These are phyloP conservation scores for Zaprionus camerounensis DNA, from an alignment of 1,140 invertebrate genomes.

Conservation along the genomic window DNA sequence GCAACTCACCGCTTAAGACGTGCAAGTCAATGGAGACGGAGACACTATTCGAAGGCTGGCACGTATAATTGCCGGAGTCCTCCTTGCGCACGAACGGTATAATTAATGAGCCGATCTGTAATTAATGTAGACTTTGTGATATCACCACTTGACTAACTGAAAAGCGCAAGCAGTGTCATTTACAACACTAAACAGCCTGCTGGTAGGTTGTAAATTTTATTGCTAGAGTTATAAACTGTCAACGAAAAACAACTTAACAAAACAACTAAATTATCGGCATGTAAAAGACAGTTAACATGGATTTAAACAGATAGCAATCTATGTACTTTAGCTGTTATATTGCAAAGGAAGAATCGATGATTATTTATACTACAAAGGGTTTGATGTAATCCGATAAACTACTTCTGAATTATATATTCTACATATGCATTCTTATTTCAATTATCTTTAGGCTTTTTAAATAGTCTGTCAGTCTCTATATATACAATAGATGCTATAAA, in stretches of 20 bases:
- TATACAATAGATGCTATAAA: too few relatives aligned
- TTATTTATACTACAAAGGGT: too few relatives aligned
- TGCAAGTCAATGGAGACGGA: slow-evolving; percentile 81
- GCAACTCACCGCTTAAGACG: slow-evolving; percentile 80
- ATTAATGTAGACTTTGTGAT: slow-evolving; percentile 54
- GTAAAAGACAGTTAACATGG: neutral
- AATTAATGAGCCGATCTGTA: slow-evolving; percentile 85
- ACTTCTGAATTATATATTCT: too few relatives aligned
- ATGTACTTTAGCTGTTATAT: too few relatives aligned
- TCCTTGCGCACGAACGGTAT: slow-evolving; percentile 88
- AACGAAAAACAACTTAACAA: neutral
- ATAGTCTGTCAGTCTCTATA: too few relatives aligned
- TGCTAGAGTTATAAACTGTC: neutral
- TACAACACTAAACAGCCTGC: neutral
- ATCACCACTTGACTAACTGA: slow-evolving; percentile 27
- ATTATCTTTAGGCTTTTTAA: too few relatives aligned
- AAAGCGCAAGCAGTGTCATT: slow-evolving; percentile 1
- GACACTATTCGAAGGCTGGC: slow-evolving; percentile 82
- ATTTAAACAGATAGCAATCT: neutral
- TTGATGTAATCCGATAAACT: too few relatives aligned
- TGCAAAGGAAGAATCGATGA: too few relatives aligned
- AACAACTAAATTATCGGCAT: neutral
- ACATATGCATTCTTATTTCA: too few relatives aligned
- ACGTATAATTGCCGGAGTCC: slow-evolving; percentile 84
- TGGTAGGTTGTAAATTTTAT: slow-evolving; percentile 22